Conservation (phyloP, 2,797 vertebrate species). For the Phalanger gymnotis region DNA sequence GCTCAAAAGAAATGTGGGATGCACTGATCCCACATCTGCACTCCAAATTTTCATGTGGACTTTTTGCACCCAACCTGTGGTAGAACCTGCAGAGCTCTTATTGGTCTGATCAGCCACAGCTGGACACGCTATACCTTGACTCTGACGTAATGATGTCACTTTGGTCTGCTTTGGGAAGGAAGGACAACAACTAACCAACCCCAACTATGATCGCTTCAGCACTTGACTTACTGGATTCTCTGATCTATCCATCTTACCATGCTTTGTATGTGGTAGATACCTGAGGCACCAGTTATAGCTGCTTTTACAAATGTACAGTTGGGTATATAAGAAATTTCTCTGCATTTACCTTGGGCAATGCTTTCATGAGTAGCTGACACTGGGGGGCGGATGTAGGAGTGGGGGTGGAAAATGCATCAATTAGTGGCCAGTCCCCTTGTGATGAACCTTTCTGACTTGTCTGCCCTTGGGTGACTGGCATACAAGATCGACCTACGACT, state of each 20-base stretch:
- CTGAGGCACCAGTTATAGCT: neutral
- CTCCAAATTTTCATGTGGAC: neutral
- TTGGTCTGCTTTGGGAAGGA: neutral
- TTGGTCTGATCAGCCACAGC: neutral
- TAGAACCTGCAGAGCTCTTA: neutral
- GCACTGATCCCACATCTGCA: neutral
- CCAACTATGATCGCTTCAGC: neutral
- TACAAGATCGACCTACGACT: neutral
- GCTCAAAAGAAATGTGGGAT: neutral
- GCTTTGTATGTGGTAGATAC: neutral
- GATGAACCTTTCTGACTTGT: neutral
- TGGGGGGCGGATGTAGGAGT: neutral
- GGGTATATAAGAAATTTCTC: neutral
- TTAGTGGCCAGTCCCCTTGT: neutral
- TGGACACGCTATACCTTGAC: neutral
- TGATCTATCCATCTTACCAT: neutral
- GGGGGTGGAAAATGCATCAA: neutral
- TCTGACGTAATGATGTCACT: neutral
- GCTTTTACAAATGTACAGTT: neutral
- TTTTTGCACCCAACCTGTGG: neutral
- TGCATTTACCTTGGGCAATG: neutral
- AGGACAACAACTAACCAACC: neutral
- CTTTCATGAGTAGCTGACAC: neutral
- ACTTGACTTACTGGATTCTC: neutral
- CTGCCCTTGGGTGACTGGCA: neutral